Evolutionary conservation across 2,113 vertebrate genomes (phyloP).

Genomic region (Malurus alboscapulatus): DNA sequence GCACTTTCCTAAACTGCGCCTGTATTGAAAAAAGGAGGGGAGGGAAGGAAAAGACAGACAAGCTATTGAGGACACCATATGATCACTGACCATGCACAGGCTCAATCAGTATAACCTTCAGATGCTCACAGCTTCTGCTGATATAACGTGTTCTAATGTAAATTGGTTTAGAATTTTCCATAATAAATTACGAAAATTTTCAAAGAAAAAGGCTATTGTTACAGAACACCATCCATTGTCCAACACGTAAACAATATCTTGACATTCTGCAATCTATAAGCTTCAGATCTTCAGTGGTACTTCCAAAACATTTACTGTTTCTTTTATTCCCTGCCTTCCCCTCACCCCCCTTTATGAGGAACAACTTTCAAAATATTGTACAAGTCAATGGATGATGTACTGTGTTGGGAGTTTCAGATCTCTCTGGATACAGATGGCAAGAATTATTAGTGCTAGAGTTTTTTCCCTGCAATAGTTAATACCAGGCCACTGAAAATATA

Average conservation of each 20-base stretch:
- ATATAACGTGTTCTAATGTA: slow-evolving; percentile 69
- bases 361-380: slow-evolving; percentile 45
- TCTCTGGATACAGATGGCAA: slow-evolving; percentile 52
- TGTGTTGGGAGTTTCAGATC: slow-evolving; percentile 43
- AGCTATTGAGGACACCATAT: slow-evolving; percentile 72
- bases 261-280: not conserved
- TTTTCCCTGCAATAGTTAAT: slow-evolving; percentile 66
- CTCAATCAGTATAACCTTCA: slow-evolving; percentile 74
- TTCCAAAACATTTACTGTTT: not conserved
- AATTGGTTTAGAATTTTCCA: slow-evolving; percentile 54
- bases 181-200: slow-evolving; percentile 59
- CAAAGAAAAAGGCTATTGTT: slow-evolving; percentile 45
- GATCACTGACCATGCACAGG: slow-evolving; percentile 79
- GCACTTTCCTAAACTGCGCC: slow-evolving; percentile 80
- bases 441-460: slow-evolving; percentile 65
- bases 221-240: slow-evolving; percentile 74
- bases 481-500: slow-evolving; percentile 63
- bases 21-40: slow-evolving; percentile 73
- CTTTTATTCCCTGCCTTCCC: not conserved
- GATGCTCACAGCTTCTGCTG: slow-evolving; percentile 72
- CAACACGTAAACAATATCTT: slow-evolving; percentile 37
- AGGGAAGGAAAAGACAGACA: slow-evolving; percentile 75
- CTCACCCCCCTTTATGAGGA: not conserved
- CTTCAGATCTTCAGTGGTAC: not conserved
- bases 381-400: slow-evolving; percentile 61